Base-by-base conservation (phyloP, 35 echinoderm and acorn worm species). In the Nesometra sesokonis region DNA sequence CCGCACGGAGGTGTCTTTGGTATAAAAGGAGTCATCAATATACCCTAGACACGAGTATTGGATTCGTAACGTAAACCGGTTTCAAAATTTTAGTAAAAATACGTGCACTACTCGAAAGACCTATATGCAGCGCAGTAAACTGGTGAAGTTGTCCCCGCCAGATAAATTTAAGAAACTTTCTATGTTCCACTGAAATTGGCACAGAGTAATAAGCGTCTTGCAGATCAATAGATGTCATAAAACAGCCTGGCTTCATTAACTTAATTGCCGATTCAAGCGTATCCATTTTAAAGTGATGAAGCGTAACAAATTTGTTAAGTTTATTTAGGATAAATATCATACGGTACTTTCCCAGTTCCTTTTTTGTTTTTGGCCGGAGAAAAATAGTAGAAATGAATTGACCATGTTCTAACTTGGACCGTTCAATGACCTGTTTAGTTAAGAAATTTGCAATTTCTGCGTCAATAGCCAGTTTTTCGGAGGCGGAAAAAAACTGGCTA, bases 191-290 rank as follows among this genome's bases (percentile, higher is more conserved):
- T 3, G 78, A 21, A 37, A 89, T 89, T 35, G 81, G 87, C 32
- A 89, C 52, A 15, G 79, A 52, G 21, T 83, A 83, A 84, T 89
- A 84, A 5, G 87, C 87, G 82, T 83, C 87, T 40, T 46, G 79
- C 30, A 88, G 86, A 33, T 88, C 86, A 32, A 88, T 88, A 13
- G 79, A 88, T 84, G 87, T 37, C 87, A 83, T 88, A 88, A 79
- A 88, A 80, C 86, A 88, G 32, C 31, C 30, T 15, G 29, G 37
- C 39, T 23, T 80, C 77, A 88, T 88, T 17, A 80, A 23, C 11
- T 33, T 80, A 3, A 88, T 80, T 39, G 78, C 78, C 5, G 87
- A 43, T 23, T 83, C 79, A 0, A 89, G 38, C 19, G 87, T 89
- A 35, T 89, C 81, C 87, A 84, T 89, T 89, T 89, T 85, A 57